Percentiles rank a stretch among this genome's conserved stretches.
phyloP scores from a whole-genome alignment of 1,140 invertebrate genomes.

The Pollicipes pollicipes region DNA sequence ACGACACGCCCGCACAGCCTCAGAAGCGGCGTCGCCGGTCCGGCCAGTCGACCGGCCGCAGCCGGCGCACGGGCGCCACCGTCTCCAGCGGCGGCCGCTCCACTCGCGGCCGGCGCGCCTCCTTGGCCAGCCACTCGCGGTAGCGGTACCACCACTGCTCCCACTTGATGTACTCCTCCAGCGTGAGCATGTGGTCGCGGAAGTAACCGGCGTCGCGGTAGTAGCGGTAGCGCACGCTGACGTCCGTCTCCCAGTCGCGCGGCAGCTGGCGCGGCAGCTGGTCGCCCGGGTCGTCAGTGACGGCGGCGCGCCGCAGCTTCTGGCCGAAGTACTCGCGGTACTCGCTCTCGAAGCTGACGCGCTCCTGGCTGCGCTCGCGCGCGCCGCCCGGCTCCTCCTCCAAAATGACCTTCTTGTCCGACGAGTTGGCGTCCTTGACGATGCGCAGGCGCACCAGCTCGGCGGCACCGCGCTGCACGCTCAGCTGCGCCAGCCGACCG shows the following conservation, averaged over 20 bases:
- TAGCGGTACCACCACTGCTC: constrained; percentile 88
- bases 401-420: not conserved
- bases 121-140: constrained; percentile 70
- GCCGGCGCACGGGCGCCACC: not conserved
- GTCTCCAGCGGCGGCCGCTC: not conserved
- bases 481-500: constrained; percentile 74
- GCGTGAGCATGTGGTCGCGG: constrained; percentile 39
- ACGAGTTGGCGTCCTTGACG: constrained; percentile 15
- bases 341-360: constrained; percentile 5
- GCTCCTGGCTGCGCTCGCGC: constrained; percentile 8
- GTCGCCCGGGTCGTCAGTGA: constrained; percentile 15
- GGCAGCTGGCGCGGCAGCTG: constrained; percentile 20
- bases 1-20: too few species aligned
- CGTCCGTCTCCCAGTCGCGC: constrained; percentile 21
- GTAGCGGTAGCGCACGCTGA: constrained; percentile 19
- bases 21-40: not conserved
- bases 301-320: not conserved
- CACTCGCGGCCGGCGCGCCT: constrained; percentile 21
- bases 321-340: constrained; percentile 4
- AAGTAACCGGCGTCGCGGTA: constrained; percentile 57
- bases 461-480: constrained; percentile 40
- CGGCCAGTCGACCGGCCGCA: not conserved
- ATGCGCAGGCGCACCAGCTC: constrained; percentile 20
- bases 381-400: constrained; percentile 6
- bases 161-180: constrained; percentile 76